These are phyloP conservation scores for Apostichopus californicus DNA, from an alignment of 35 echinoderm and acorn worm species.

Conservation along the genomic window DNA sequence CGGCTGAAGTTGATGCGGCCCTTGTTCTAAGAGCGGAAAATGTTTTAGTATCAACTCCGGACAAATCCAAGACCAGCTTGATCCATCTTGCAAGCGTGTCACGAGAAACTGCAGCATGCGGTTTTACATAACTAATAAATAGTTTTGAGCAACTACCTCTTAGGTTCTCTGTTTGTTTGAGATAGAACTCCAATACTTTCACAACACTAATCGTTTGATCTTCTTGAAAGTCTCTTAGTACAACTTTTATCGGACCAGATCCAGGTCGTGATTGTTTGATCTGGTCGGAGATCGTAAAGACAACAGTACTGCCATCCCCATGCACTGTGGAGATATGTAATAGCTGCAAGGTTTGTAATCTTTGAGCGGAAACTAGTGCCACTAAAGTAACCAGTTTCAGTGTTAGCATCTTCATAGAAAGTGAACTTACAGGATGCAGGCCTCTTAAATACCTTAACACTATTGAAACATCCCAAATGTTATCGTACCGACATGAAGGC, in stretches of 20 bases:
- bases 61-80: too few species aligned
- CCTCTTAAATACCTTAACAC: neutral
- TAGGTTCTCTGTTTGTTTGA: neutral
- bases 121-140: too few species aligned
- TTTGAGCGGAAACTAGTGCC: slow-evolving; percentile 11
- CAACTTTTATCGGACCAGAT: neutral
- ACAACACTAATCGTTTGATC: neutral
- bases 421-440: neutral
- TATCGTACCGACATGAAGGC: neutral
- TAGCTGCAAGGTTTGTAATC: slow-evolving; percentile 1
- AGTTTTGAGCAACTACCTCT: neutral
- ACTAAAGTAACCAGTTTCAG: slow-evolving; percentile 15
- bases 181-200: neutral
- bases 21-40: too few species aligned
- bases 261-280: neutral
- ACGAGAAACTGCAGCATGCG: too few species aligned
- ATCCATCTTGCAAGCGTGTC: too few species aligned
- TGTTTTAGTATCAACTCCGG: too few species aligned
- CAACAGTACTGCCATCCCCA: neutral
- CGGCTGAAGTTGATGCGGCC: too few species aligned
- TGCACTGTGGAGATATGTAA: neutral
- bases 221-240: neutral
- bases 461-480: slow-evolving; percentile 25
- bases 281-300: neutral
- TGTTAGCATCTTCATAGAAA: neutral